Base-by-base conservation (phyloP, 2,888 invertebrate genomes). In the Agriopis leucophaearia region DNA sequence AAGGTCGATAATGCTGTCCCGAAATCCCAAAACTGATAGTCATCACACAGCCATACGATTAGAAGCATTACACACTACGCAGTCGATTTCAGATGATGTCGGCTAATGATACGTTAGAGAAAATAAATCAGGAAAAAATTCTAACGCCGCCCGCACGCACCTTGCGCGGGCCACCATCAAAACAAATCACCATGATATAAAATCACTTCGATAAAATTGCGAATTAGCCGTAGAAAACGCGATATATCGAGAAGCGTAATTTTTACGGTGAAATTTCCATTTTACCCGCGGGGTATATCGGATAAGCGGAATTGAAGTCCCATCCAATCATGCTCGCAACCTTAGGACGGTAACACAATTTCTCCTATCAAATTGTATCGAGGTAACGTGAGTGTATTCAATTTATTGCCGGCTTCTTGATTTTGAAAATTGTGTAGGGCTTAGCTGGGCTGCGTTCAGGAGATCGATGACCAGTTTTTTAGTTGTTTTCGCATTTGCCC, bases 21-120 rank as follows among this genome's bases (percentile, higher is more conserved):
- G 38, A 35, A 42, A 59, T 15, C 52, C 51, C 57, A 40, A 15
- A 66, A 70, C 36, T 54, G 36, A 64, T 71, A 66, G 68, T 2
- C 55, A 64, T 52, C 48, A 10, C 42, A 65, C 27, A 27, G 52
- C 50, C 35, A 64, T 69, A 67, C 78, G 75, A 78, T 80, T 77
- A 78, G 74, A 66, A 51, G 62, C 52, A 76, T 71, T 67, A 66
- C 55, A 60, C 64, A 64, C 71, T 74, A 76, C 66, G 66, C 74
- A 73, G 70, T 78, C 75, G 76, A 79, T 78, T 77, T 77, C 60
- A 67, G 61, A 64, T 71, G 68, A 80, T 81, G 77, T 75, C 44
- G 61, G 68, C 63, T 81, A 82, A 79, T 83, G 67, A 80, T 78
- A 81, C 59, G 77, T 77, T 78, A 64, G 69, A 69, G 73, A 81